Evolutionary conservation across 2,888 invertebrate species (phyloP).

Genomic region (Thecophora atra): DNA sequence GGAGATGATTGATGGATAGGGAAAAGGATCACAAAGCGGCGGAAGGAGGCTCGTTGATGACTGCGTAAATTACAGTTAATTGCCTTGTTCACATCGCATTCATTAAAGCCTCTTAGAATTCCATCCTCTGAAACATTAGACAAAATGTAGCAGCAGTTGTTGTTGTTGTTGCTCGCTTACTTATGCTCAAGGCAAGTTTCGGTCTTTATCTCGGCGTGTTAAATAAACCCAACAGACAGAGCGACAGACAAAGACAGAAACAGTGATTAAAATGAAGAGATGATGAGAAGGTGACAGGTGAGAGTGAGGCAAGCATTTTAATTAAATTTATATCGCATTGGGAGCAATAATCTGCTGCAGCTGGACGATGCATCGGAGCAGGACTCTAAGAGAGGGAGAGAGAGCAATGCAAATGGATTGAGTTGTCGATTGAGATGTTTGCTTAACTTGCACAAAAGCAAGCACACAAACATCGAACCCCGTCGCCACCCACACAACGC

Average conservation of each 20-base stretch:
- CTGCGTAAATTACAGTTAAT: conserved; percentile 13
- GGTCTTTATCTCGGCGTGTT: conserved; percentile 5
- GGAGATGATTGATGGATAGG: background rate
- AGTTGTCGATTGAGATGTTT: background rate
- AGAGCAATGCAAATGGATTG: background rate
- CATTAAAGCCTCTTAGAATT: conserved; percentile 19
- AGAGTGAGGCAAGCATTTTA: conserved; percentile 43
- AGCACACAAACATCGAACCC: background rate
- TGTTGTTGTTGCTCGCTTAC: conserved; percentile 7
- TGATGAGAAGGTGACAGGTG: background rate
- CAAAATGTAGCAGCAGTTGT: background rate
- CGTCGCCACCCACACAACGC: conserved; percentile 3
- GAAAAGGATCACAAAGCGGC: background rate
- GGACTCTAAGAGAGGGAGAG: no score
- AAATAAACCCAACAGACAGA: no score
- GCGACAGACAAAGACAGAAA: background rate
- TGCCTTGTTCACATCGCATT: conserved; percentile 31
- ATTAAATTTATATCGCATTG: conserved; percentile 48
- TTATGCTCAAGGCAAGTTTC: background rate
- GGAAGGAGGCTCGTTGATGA: background rate
- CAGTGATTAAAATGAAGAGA: background rate
- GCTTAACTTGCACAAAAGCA: background rate
- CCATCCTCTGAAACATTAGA: background rate
- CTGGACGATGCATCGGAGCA: conserved; percentile 27
- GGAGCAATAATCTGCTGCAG: conserved; percentile 46